A percentile compares a stretch with the other conserved stretches of the same genome.
Conservation (phyloP, 2,797 vertebrate genomes). For the Centroberyx gerrardi region DNA sequence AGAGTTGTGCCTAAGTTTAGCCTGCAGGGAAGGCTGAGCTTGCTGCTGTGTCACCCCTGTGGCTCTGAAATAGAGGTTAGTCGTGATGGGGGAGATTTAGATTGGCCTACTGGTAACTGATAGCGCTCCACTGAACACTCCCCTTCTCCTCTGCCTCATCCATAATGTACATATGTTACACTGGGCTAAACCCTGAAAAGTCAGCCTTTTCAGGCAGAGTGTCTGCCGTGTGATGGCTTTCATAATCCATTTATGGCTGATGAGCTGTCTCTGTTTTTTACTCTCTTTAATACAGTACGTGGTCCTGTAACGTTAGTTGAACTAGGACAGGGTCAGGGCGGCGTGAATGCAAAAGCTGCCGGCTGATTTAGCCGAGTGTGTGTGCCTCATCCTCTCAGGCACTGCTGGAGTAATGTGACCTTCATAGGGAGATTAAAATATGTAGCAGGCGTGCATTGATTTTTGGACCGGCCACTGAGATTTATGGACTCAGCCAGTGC, state of each 20-base stretch:
- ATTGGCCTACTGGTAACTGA: slow-evolving; percentile 78
- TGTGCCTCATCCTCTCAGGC: slow-evolving; percentile 48
- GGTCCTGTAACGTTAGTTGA: slow-evolving; percentile 49
- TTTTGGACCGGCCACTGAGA: slow-evolving; percentile 77
- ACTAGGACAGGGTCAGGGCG: slow-evolving; percentile 37
- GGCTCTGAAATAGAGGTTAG: slow-evolving; percentile 59
- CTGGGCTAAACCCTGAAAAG: slow-evolving; percentile 66
- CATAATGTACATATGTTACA: slow-evolving; percentile 75
- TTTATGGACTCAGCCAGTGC: slow-evolving; percentile 81
- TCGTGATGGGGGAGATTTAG: slow-evolving; percentile 64
- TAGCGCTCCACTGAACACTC: slow-evolving; percentile 69
- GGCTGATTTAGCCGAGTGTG: slow-evolving; percentile 41
- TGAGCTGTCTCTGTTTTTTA: slow-evolving; percentile 50
- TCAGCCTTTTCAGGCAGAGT: slow-evolving; percentile 37
- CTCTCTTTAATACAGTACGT: slow-evolving; percentile 27
- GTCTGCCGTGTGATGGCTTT: slow-evolving; percentile 35
- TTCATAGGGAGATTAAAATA: slow-evolving; percentile 84
- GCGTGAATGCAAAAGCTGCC: slow-evolving; percentile 31
- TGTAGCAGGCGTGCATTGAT: slow-evolving; percentile 82
- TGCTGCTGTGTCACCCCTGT: slow-evolving; percentile 48
- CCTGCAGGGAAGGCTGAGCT: slow-evolving; percentile 39
- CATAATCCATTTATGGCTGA: slow-evolving; percentile 46
- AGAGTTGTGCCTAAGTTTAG: slow-evolving; percentile 51
- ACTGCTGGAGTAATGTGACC: slow-evolving; percentile 79
- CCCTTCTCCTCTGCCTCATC: slow-evolving; percentile 77